Evolutionary conservation across 2,888 invertebrate species (phyloP).

Genomic region (Antheraea assamensis): DNA sequence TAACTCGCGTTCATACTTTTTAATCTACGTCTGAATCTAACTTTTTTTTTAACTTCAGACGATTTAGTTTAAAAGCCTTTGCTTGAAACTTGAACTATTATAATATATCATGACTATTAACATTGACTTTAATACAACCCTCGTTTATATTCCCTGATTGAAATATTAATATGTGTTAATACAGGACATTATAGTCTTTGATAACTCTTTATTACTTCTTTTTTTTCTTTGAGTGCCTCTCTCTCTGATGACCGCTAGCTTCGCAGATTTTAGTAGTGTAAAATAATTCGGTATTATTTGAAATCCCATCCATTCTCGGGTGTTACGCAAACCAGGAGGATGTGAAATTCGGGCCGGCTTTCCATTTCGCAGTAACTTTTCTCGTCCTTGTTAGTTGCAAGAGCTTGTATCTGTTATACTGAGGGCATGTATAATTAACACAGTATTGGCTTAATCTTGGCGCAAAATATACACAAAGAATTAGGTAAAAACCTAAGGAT

Average conservation of each 20-base stretch:
- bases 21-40: constrained; percentile 28
- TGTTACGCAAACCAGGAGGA: too few species aligned
- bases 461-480: too few species aligned
- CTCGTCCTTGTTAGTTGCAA: too few species aligned
- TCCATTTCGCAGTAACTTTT: too few species aligned
- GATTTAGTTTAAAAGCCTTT: constrained; percentile 38
- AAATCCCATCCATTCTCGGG: too few species aligned
- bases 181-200: background rate
- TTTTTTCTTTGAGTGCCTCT: background rate
- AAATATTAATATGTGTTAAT: background rate
- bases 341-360: too few species aligned
- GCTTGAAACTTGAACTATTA: constrained; percentile 36
- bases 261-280: background rate
- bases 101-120: constrained; percentile 40
- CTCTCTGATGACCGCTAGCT: background rate
- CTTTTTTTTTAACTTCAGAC: constrained; percentile 18
- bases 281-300: too few species aligned
- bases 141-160: background rate
- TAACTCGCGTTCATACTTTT: constrained; percentile 26
- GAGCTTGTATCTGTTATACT: too few species aligned
- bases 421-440: too few species aligned
- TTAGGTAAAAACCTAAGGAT: too few species aligned
- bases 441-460: too few species aligned
- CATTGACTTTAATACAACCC: background rate
- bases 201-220: background rate